phyloP scores from a whole-genome alignment of 2,797 vertebrate genomes.

The Karalla daura region DNA sequence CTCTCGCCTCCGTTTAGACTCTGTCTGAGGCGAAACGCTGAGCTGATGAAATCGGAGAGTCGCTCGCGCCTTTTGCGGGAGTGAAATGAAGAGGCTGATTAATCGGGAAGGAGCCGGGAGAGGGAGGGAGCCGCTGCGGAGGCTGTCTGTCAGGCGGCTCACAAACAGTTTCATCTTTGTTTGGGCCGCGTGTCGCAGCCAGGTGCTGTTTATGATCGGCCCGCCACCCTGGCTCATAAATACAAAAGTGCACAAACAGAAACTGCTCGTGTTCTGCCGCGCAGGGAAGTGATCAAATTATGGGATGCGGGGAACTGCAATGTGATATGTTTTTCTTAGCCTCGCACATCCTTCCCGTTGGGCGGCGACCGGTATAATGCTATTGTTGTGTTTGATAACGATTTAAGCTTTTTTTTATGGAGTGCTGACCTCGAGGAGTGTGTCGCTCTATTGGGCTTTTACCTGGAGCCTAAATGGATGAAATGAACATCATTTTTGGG shows the following conservation, averaged over 20 bases:
- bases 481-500: too few relatives aligned
- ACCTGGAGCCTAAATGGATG: slow-evolving; percentile 10
- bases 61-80: slow-evolving; percentile 20
- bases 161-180: slow-evolving; percentile 24
- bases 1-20: slow-evolving; percentile 11
- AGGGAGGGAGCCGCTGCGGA: slow-evolving; percentile 13
- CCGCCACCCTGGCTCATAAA: slow-evolving; percentile 33
- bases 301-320: background rate
- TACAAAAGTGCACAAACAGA: slow-evolving; percentile 19
- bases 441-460: slow-evolving; percentile 11
- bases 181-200: slow-evolving; percentile 24
- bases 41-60: slow-evolving; percentile 26
- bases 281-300: slow-evolving; percentile 1
- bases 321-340: background rate
- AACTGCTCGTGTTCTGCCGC: slow-evolving; percentile 18
- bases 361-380: background rate
- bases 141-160: background rate
- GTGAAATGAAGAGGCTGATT: slow-evolving; percentile 47
- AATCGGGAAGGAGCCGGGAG: slow-evolving; percentile 8
- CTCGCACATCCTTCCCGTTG: slow-evolving; percentile 10
- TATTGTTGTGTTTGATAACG: background rate
- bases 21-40: slow-evolving; percentile 30
- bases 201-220: slow-evolving; percentile 46
- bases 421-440: background rate
- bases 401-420: slow-evolving; percentile 20